Conservation (phyloP, 2,888 invertebrate species). For the Ceraclea dissimilis region DNA sequence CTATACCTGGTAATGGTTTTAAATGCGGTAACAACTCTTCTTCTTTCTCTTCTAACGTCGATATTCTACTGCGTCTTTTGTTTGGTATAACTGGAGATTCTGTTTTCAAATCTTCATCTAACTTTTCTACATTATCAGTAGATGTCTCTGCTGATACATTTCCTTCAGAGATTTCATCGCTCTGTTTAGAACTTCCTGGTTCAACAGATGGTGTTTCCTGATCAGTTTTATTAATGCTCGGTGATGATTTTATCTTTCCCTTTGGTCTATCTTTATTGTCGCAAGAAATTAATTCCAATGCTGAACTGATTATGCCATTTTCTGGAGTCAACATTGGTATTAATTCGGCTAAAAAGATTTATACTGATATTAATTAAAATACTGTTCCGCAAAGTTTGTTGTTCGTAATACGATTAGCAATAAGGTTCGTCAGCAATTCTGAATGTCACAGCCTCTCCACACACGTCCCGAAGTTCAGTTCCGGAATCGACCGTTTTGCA, state of each 20-base stretch:
- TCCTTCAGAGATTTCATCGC: no score
- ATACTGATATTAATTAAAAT: background rate
- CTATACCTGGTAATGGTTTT: constrained; percentile 56
- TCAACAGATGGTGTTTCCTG: no score
- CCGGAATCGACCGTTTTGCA: no score
- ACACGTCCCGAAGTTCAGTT: no score
- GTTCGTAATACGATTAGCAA: no score
- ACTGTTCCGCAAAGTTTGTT: constrained; percentile 20
- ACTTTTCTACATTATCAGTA: background rate
- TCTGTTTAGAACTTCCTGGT: no score
- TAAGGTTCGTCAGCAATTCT: no score
- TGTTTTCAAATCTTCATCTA: no score
- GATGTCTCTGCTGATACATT: background rate
- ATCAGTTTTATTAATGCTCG: no score
- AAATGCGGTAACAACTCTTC: constrained; percentile 74
- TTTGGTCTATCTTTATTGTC: constrained; percentile 63
- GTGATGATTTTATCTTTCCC: constrained; percentile 33
- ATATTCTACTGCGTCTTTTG: constrained; percentile 21
- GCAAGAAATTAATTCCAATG: constrained; percentile 68
- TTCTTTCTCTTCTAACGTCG: constrained; percentile 53
- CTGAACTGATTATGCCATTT: constrained; percentile 70
- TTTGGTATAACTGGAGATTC: background rate
- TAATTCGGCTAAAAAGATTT: constrained; percentile 38
- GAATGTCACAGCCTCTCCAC: no score
- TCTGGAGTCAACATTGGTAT: constrained; percentile 59